Conservation (phyloP, 2,888 invertebrate species). For the Lepidocyrtinus sp. region DNA sequence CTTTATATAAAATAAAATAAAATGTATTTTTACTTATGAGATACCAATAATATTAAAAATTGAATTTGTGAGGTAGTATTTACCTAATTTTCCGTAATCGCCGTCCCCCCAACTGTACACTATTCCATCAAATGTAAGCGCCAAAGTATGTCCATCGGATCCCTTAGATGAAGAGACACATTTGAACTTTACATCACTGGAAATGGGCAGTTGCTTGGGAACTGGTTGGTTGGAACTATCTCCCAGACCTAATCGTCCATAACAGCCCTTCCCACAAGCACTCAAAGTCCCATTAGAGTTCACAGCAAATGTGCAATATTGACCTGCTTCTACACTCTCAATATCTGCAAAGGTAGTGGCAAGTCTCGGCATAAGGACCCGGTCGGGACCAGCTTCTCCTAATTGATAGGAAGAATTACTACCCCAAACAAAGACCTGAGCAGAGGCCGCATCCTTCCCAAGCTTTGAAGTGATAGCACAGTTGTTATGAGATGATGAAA, state of each 20-base stretch:
- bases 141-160: constrained; percentile 77
- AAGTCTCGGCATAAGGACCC: constrained; percentile 76
- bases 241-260: constrained; percentile 77
- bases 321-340: constrained; percentile 79
- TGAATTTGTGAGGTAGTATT: too few relatives aligned
- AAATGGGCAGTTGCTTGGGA: constrained; percentile 76
- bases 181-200: constrained; percentile 74
- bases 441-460: constrained; percentile 71
- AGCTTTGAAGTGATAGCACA: neutral
- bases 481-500: neutral
- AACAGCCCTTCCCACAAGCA: constrained; percentile 79
- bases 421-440: constrained; percentile 78
- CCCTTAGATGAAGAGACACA: constrained; percentile 76
- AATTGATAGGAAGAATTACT: constrained; percentile 79
- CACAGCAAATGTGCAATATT: constrained; percentile 79
- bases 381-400: constrained; percentile 78
- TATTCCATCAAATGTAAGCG: constrained; percentile 75
- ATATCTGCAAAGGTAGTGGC: constrained; percentile 77
- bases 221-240: constrained; percentile 77
- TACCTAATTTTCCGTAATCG: too few relatives aligned
- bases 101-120: constrained; percentile 78
- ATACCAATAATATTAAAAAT: neutral
- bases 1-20: constrained; percentile 66
- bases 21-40: neutral
- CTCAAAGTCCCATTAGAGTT: constrained; percentile 77